Base-by-base conservation (phyloP, 2,888 invertebrate genomes). In the Synergus itoensis region DNA sequence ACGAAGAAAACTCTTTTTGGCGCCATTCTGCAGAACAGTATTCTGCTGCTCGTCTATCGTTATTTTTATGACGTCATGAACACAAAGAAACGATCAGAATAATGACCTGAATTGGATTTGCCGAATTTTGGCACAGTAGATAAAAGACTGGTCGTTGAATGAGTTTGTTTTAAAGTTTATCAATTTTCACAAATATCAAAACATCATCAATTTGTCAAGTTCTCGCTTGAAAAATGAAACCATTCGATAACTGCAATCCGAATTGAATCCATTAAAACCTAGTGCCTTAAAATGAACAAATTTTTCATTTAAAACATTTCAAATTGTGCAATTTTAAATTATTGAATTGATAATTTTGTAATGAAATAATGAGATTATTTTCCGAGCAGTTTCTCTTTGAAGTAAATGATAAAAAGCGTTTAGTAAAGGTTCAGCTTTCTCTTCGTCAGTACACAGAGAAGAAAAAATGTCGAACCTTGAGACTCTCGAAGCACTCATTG, bases 381-480 rank as follows among this genome's bases (percentile, higher is more conserved):
- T 16, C 14, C 18, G 48, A 48, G 36, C 28, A 69, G 48, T 69
- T 69, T 73, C 53, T 8, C 69, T 16, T 11, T 53, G 3, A 53
- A 16, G 18, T 60, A 12, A 36, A 28, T 36, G 48, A n/a, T 73
- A 53, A 73, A 48, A 53, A 36, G 36, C 48, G 36, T 73, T 73
- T 53, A 40, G 48, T 73, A 73, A 53, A 48, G 36, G 21, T 21
- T 21, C 12, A 21, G 60, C 60, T 73, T 53, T 73, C 36, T 40
- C 40, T 18, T 65, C 18, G 40, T 41, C 43, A 48, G 76, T 43
- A 73, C 62, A 64, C 16, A 76, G 63, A 53, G 79, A 76, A 82
- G 81, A 83, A 84, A 85, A 84, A 83, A 81, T 82, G 82, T 81
- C 82, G 84, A 84, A 85, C 81, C 77, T 83, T 78, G 69, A 77